Percentiles rank a stretch among this genome's conserved stretches.
Evolutionary conservation across 1,140 invertebrate genomes (phyloP).

Genomic region (Melipona quadrifasciata): DNA sequence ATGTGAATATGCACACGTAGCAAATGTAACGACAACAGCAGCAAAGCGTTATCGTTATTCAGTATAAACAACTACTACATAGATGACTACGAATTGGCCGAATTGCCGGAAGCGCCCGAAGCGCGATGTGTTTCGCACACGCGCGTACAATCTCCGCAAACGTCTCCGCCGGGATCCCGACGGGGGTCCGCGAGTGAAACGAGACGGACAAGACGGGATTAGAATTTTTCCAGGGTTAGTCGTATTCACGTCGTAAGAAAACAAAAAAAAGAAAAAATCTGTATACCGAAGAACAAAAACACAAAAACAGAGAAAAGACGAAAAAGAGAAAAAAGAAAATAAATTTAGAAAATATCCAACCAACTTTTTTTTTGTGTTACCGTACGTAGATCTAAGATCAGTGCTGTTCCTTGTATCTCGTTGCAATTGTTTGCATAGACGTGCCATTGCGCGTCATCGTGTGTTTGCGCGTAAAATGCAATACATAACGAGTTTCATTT

Average conservation of each 20-base stretch:
- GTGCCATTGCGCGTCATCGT: too few relatives aligned
- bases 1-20: constrained; percentile 1
- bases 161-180: background rate
- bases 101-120: background rate
- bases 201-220: background rate
- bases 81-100: background rate
- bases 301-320: constrained; percentile 56
- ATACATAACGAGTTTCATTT: too few relatives aligned
- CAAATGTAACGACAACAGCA: background rate
- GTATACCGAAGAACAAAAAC: constrained; percentile 57
- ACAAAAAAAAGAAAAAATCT: constrained; percentile 44
- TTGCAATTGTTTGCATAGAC: background rate
- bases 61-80: background rate
- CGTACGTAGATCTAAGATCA: constrained; percentile 55
- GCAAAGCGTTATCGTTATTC: background rate
- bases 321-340: constrained; percentile 68
- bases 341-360: constrained; percentile 76
- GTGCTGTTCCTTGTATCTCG: constrained; percentile 67
- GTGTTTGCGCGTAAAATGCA: too few relatives aligned
- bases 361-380: constrained; percentile 43
- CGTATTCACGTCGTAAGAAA: constrained; percentile 59
- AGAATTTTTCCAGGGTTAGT: constrained; percentile 72
- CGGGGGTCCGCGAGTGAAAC: background rate
- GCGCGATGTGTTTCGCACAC: background rate
- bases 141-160: background rate